Evolutionary conservation across 2,888 invertebrate species (phyloP).

Genomic region (Exephanes ischioxanthus): DNA sequence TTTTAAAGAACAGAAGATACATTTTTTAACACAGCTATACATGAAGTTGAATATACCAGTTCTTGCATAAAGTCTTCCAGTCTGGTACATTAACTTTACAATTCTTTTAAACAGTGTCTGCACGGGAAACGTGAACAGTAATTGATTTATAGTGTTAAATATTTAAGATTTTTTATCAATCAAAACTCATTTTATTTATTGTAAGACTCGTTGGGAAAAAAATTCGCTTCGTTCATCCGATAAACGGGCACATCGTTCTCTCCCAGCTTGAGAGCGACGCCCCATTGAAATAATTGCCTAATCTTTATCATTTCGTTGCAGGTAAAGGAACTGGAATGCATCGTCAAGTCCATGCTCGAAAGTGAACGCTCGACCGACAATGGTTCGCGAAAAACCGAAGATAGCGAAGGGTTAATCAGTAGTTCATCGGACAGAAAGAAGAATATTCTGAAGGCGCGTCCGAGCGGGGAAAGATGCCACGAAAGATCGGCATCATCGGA

Average conservation of each 20-base stretch:
- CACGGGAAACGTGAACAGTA: too few relatives aligned
- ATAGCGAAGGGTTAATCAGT: slow-evolving; percentile 49
- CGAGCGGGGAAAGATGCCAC: slow-evolving; percentile 45
- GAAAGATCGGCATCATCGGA: slow-evolving; percentile 47
- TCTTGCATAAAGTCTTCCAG: too few relatives aligned
- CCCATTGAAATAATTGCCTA: background rate
- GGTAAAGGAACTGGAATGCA: slow-evolving; percentile 81
- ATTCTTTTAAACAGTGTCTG: too few relatives aligned
- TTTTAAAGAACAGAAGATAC: too few relatives aligned
- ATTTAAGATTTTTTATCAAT: background rate
- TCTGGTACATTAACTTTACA: too few relatives aligned
- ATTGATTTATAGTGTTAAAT: too few relatives aligned
- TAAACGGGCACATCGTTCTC: too few relatives aligned
- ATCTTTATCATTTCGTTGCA: slow-evolving; percentile 58
- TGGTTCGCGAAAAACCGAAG: slow-evolving; percentile 48
- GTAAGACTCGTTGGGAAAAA: too few relatives aligned
- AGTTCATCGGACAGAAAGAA: slow-evolving; percentile 56
- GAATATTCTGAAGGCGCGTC: slow-evolving; percentile 21
- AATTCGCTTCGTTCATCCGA: too few relatives aligned
- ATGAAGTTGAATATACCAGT: too few relatives aligned
- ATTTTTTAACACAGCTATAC: too few relatives aligned
- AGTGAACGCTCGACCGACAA: slow-evolving; percentile 56
- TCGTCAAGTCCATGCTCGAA: slow-evolving; percentile 78
- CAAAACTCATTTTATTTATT: background rate
- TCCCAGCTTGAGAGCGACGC: background rate